Evolutionary conservation across 2,888 invertebrate species (phyloP).

Genomic region (Ormyrus pomaceus): DNA sequence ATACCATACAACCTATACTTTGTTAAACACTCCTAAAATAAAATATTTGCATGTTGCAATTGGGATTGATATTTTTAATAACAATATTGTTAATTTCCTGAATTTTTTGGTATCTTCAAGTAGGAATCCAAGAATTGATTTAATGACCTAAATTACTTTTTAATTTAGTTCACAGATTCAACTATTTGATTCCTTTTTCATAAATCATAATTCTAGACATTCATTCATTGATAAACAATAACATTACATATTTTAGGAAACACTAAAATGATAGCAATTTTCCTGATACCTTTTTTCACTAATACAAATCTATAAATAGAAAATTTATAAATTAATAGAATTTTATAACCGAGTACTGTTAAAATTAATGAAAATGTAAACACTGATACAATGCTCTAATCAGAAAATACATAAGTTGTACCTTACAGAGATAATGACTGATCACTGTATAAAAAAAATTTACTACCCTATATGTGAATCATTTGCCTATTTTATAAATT

Average conservation of each 20-base stretch:
- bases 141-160: slow-evolving; percentile 5
- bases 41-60: not conserved
- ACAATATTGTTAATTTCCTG: not conserved
- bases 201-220: slow-evolving; percentile 38
- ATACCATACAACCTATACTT: slow-evolving; percentile 46
- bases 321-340: slow-evolving; percentile 48
- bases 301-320: slow-evolving; percentile 47
- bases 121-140: slow-evolving; percentile 28
- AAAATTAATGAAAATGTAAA: not conserved
- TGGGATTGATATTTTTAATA: no score
- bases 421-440: no score
- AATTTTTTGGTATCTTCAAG: slow-evolving; percentile 16
- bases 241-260: slow-evolving; percentile 29
- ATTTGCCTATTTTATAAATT: slow-evolving; percentile 44
- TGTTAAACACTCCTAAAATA: not conserved
- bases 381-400: no score
- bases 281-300: slow-evolving; percentile 36
- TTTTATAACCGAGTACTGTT: not conserved
- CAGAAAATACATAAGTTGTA: no score
- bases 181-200: slow-evolving; percentile 22
- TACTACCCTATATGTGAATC: not conserved
- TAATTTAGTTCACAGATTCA: slow-evolving; percentile 13
- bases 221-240: slow-evolving; percentile 28
- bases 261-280: slow-evolving; percentile 26
- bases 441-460: not conserved